A percentile compares a stretch with the other conserved stretches of the same genome.
These are phyloP conservation scores for Pterocles orientalis DNA, from an alignment of 2,113 vertebrate genomes.

Conservation along the genomic window DNA sequence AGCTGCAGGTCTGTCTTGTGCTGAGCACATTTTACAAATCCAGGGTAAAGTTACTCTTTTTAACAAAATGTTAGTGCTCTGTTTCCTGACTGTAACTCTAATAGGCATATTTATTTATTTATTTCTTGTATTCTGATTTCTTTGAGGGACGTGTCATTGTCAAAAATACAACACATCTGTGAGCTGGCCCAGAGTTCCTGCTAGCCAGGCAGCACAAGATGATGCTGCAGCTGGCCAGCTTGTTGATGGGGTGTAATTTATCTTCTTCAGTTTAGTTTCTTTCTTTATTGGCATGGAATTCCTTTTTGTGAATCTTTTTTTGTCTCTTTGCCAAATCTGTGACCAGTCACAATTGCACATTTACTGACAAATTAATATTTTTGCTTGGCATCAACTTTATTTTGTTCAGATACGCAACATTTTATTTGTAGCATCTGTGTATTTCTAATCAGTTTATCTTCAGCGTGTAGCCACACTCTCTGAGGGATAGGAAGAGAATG, in stretches of 20 bases:
- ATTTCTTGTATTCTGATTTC: neutral
- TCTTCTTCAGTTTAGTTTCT: slow-evolving; percentile 49
- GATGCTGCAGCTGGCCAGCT: neutral
- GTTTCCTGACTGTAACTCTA: neutral
- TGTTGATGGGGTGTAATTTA: slow-evolving; percentile 46
- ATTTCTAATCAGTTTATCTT: slow-evolving; percentile 61
- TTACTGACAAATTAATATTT: slow-evolving; percentile 68
- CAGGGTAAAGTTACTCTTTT: neutral
- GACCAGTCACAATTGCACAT: slow-evolving; percentile 42
- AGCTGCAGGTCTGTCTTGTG: neutral
- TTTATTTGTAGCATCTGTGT: slow-evolving; percentile 60
- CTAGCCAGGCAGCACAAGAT: neutral
- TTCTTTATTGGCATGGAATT: slow-evolving; percentile 44
- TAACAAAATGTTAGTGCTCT: neutral
- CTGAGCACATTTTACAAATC: neutral
- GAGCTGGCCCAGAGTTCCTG: neutral
- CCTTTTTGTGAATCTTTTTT: slow-evolving; percentile 25
- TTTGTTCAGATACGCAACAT: slow-evolving; percentile 6
- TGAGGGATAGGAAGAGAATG: neutral
- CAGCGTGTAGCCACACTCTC: neutral
- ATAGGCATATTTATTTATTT: neutral
- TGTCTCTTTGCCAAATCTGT: slow-evolving; percentile 51
- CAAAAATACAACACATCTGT: neutral
- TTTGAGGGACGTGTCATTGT: neutral
- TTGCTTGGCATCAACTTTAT: slow-evolving; percentile 46